Evolutionary conservation across 2,888 invertebrate genomes (phyloP), one percentile per base, ranked within the genome.

Genomic region (Diabrotica balteata): DNA sequence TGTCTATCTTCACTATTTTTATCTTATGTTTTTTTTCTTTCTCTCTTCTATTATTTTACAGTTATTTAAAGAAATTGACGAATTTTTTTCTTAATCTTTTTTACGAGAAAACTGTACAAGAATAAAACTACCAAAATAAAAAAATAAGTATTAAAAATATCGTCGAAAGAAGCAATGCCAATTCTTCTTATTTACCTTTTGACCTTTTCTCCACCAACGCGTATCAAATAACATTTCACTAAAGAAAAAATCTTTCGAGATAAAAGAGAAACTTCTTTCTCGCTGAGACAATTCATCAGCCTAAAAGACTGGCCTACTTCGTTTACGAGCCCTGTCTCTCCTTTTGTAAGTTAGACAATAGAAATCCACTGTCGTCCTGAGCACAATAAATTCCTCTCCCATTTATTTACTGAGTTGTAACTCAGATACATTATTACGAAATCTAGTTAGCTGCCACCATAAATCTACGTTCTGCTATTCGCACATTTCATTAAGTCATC

Each of bases 281-380:
- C 7, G 7, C 17, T 32, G 32, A 32, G 42, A 9, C 53, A 42
- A 55, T 55, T 10, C 44, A 55, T 45, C 55, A 55, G 11, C 42
- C 11, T 45, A 45, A 55, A 55, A 45, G 45, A 55, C 7, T 44
- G 55, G 45, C 17, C 11, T 55, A 55, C 45, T 55, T 44, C 55
- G n/a, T 44, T 55, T 55, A 43, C 43, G 44, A 44, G 42, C n/a
- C 11, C 55, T 55, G n/a, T 44, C 55, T 44, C 8, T 53, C n/a
- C 53, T 45, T 55, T 55, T 55, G 55, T 11, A 55, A 55, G 8
- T 11, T 9, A 55, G 17, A 55, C 55, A 55, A 55, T 55, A 17
- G 44, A 55, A 55, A 55, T 17, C n/a, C 55, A 55, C 44, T 44
- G 44, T 44, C 55, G 44, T 55, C 44, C 44, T 44, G n/a, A 11